Percentiles rank a stretch among this genome's conserved stretches.
phyloP scores from a whole-genome alignment of 2,888 invertebrate species.

The Arge pagana region DNA sequence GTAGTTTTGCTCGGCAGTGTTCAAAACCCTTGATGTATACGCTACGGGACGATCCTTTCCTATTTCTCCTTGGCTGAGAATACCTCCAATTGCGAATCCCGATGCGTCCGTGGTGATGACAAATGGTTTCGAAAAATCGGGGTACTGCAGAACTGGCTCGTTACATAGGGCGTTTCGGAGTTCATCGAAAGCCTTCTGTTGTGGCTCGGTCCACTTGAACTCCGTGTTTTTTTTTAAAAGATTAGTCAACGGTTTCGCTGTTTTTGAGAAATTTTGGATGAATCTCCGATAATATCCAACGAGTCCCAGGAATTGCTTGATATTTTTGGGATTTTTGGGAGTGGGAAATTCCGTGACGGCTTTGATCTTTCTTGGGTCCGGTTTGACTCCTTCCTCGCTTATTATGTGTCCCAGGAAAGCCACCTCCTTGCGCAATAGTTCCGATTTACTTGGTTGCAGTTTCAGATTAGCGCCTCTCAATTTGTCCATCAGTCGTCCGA shows the following conservation, averaged over 20 bases:
- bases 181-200: conserved; percentile 26
- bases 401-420: conserved; percentile 39
- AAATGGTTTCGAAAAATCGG: conserved; percentile 41
- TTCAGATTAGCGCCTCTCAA: conserved; percentile 34
- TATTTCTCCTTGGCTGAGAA: conserved; percentile 43
- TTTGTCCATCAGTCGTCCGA: conserved; percentile 35
- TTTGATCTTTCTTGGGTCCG: conserved; percentile 33
- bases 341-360: conserved; percentile 31
- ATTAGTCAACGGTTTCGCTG: conserved; percentile 38
- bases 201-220: conserved; percentile 32
- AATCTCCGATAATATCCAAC: conserved; percentile 47
- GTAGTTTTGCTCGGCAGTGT: conserved; percentile 47
- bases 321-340: conserved; percentile 30
- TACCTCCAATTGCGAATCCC: conserved; percentile 38
- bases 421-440: conserved; percentile 38
- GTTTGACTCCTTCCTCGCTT: conserved; percentile 36
- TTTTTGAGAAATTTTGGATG: conserved; percentile 36
- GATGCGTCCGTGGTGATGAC: conserved; percentile 48
- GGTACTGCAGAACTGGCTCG: conserved; percentile 34
- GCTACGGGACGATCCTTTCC: conserved; percentile 41
- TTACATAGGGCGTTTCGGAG: conserved; percentile 5
- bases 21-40: conserved; percentile 46
- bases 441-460: conserved; percentile 42
- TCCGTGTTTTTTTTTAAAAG: conserved; percentile 32
- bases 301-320: conserved; percentile 43